Percentiles rank a stretch among this genome's conserved stretches.
phyloP scores from a whole-genome alignment of 64 coral and sea anemone species.

The Dendronephthya gigantea region DNA sequence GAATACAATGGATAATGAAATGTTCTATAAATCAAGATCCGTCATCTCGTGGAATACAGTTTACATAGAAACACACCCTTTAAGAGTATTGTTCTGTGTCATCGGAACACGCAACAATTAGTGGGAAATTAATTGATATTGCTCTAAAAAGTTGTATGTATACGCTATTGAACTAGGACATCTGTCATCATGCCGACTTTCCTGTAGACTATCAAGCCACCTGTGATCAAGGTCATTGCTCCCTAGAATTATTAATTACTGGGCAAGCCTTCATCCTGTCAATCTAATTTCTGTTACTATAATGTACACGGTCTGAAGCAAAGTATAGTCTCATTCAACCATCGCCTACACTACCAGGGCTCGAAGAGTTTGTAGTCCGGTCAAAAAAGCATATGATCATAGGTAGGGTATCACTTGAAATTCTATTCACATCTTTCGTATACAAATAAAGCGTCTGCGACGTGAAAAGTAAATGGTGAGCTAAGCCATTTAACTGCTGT shows the following conservation, averaged over 20 bases:
- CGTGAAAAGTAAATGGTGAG: too few relatives aligned
- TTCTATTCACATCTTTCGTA: too few relatives aligned
- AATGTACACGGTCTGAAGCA: too few relatives aligned
- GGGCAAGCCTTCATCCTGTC: neutral
- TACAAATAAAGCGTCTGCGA: too few relatives aligned
- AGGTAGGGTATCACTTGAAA: too few relatives aligned
- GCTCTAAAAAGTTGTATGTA: neutral
- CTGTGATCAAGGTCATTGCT: constrained; percentile 2
- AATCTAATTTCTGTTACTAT: neutral
- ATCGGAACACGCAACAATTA: neutral
- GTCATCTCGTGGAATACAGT: neutral
- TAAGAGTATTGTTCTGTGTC: neutral
- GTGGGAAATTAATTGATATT: neutral
- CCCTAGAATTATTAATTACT: neutral
- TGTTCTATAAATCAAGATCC: neutral
- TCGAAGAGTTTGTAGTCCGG: too few relatives aligned
- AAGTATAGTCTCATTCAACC: too few relatives aligned
- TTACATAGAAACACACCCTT: neutral
- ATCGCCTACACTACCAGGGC: too few relatives aligned
- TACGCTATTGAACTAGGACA: neutral
- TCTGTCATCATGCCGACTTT: neutral
- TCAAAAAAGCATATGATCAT: too few relatives aligned
- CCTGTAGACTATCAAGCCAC: neutral
- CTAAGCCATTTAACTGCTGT: too few relatives aligned
- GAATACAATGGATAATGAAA: neutral